Percentiles rank a stretch among this genome's conserved stretches.
Conservation (phyloP, 2,797 vertebrate genomes). For the Bradypus variegatus region DNA sequence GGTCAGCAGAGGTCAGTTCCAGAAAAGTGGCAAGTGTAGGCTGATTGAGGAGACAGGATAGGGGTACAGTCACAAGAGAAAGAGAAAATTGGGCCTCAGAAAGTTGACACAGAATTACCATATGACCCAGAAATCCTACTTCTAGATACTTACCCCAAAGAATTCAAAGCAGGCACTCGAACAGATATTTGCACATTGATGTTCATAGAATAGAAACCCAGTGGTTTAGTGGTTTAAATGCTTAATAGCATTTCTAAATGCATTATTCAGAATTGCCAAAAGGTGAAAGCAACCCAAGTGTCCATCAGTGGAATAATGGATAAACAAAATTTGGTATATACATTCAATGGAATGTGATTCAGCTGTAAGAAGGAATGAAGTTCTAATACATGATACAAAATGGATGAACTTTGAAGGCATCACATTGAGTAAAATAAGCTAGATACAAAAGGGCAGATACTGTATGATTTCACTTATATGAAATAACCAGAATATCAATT, state of each 20-base stretch:
- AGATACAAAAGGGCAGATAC: too few species aligned
- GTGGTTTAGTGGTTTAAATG: too few species aligned
- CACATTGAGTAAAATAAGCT: background rate
- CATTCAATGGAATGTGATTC: background rate
- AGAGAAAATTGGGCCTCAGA: background rate
- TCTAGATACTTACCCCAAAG: background rate
- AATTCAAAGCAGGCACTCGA: background rate
- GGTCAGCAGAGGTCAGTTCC: background rate
- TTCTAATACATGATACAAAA: background rate
- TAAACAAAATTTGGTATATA: background rate
- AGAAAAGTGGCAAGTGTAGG: background rate
- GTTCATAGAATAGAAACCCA: background rate
- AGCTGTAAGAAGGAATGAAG: background rate
- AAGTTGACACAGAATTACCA: background rate
- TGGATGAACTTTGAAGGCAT: constrained; percentile 14
- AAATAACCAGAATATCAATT: too few species aligned
- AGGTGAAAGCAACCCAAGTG: background rate
- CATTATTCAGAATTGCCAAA: constrained; percentile 6
- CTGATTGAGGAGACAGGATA: background rate
- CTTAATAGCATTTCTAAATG: too few species aligned
- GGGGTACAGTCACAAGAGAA: background rate
- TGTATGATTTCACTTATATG: too few species aligned
- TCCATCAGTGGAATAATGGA: background rate
- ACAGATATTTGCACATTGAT: background rate
- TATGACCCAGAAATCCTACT: background rate